phyloP scores from a whole-genome alignment of 2,888 invertebrate genomes.

The Bibio marci region DNA sequence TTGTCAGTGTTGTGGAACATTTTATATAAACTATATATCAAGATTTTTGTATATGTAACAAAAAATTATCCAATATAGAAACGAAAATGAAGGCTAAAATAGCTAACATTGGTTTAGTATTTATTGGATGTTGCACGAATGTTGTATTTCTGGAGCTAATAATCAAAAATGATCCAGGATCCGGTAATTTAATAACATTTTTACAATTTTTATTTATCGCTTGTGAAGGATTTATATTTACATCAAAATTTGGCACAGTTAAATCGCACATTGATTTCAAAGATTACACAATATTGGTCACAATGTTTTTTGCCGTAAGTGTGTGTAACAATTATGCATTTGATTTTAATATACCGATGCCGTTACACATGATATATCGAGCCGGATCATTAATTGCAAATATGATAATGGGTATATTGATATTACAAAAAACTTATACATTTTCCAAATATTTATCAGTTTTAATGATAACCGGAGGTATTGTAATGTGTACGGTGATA shows the following conservation, averaged over 20 bases:
- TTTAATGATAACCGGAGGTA: conserved; percentile 83
- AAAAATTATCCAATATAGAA: too few species aligned
- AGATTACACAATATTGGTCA: conserved; percentile 66
- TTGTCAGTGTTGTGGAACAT: too few species aligned
- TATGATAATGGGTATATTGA: conserved; percentile 84
- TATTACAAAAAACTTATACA: conserved; percentile 68
- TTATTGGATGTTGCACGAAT: conserved; percentile 80
- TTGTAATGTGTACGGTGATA: conserved; percentile 76
- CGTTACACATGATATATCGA: conserved; percentile 95
- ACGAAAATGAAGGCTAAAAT: conserved; percentile 42
- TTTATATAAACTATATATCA: too few species aligned
- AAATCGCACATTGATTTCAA: conserved; percentile 56
- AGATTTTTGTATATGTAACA: too few species aligned
- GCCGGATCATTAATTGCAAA: conserved; percentile 93
- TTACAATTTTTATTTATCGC: conserved; percentile 86
- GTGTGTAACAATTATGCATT: conserved; percentile 91
- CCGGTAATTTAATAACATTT: conserved; percentile 92
- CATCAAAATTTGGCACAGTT: conserved; percentile 66
- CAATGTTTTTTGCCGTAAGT: conserved; percentile 81
- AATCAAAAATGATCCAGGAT: conserved; percentile 69
- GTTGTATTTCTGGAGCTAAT: conserved; percentile 70
- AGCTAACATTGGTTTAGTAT: conserved; percentile 55
- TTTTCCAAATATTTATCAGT: conserved; percentile 80
- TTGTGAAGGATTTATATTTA: conserved; percentile 70
- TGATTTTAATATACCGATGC: conserved; percentile 93